These are phyloP conservation scores for Apteryx mantelli DNA, from an alignment of 2,113 vertebrate species.

Conservation along the genomic window DNA sequence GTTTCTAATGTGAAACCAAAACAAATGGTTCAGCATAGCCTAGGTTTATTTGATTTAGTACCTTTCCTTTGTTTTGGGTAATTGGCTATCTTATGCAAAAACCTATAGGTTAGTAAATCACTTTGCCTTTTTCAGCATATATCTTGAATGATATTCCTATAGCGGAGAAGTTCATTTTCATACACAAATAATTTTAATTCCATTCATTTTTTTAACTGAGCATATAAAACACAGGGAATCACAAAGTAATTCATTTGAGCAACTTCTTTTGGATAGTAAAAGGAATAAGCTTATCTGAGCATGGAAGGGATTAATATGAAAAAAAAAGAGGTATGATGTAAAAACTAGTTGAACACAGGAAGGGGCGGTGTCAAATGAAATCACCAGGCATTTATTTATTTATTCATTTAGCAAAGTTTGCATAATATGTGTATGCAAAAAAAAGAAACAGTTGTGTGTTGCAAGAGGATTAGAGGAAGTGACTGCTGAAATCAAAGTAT, in stretches of 20 bases:
- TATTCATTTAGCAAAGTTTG: conserved; percentile 30
- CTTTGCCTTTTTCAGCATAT: background rate
- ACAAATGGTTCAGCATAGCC: background rate
- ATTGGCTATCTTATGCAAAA: background rate
- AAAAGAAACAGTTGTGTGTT: conserved; percentile 36
- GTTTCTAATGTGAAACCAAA: background rate
- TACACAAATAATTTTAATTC: background rate
- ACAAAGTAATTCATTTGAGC: background rate
- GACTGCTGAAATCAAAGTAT: conserved; percentile 46
- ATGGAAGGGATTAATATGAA: background rate
- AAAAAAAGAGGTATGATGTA: background rate
- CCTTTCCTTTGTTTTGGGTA: background rate
- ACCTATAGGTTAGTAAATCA: background rate
- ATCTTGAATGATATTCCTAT: background rate
- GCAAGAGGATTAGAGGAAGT: conserved; percentile 70
- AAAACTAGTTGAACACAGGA: background rate
- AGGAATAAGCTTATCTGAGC: background rate
- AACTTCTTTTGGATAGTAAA: background rate
- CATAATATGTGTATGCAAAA: background rate
- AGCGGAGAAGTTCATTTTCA: background rate
- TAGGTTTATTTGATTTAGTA: background rate
- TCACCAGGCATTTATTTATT: conserved; percentile 1
- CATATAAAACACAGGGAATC: background rate
- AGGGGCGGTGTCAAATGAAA: background rate
- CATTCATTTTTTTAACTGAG: background rate